Evolutionary conservation across 2,888 invertebrate species (phyloP), one percentile per base, ranked within the genome.

Genomic region (Nymphalis urticae): DNA sequence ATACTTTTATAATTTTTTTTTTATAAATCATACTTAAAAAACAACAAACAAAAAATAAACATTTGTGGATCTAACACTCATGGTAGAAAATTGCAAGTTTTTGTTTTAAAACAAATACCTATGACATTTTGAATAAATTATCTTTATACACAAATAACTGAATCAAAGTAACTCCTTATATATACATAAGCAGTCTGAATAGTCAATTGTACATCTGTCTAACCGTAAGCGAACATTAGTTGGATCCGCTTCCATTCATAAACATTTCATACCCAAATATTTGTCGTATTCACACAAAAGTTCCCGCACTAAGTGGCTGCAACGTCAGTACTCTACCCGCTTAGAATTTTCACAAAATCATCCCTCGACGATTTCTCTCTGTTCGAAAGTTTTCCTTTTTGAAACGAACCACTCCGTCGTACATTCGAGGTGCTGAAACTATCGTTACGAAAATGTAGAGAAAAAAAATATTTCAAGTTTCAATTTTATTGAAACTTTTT

Each of bases 371-470:
- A 71, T 71, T 69, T 58, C 48, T 69, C 61, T 62, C 61, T 50
- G 69, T 76, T 77, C 78, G 79, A 80, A 73, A 79, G 81, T 83
- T 83, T 72, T 68, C 68, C 75, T 80, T 78, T 79, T 79, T 72
- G 69, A 72, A 64, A 73, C 69, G 75, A 75, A 72, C 69, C 70
- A 73, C 74, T 66, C 73, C 75, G 75, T 76, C 72, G 74, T 60
- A 60, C 19, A 42, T 72, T 58, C 48, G 63, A 68, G 56, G 21
- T 70, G 53, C 47, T 61, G 63, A 70, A 72, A 72, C 70, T 72
- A 70, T 65, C 63, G 21, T 61, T 66, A 53, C 27, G 54, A 32
- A 16, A 27, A 66, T 66, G 32, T 50, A 58, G n/a, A 36, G 50
- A 50, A 62, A 67, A 50, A 56, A 48, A 36, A 61, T 53, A 13